These are phyloP conservation scores for Antheraea assamensis DNA, from an alignment of 2,888 invertebrate genomes.

Conservation along the genomic window DNA sequence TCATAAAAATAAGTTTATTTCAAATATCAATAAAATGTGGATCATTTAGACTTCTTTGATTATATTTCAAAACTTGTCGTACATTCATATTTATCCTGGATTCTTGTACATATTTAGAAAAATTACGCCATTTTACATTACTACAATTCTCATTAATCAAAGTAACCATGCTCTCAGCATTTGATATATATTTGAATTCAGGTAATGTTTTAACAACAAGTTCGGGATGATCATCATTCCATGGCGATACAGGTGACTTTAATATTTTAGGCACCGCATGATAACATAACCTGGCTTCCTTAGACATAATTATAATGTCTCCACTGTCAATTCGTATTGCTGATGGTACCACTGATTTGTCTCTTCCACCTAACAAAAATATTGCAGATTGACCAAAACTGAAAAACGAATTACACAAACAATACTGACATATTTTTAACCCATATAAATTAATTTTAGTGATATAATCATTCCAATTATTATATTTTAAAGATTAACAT, in stretches of 20 bases:
- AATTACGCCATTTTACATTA: slow-evolving; percentile 75
- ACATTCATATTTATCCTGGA: slow-evolving; percentile 97
- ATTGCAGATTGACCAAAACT: slow-evolving; percentile 98
- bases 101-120: slow-evolving; percentile 83
- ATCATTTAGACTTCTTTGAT: slow-evolving; percentile 69
- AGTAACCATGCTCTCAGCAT: slow-evolving; percentile 38
- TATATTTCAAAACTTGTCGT: slow-evolving; percentile 90
- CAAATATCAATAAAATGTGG: slow-evolving; percentile 22
- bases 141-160: slow-evolving; percentile 49
- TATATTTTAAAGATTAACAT: background rate
- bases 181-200: slow-evolving; percentile 50
- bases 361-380: slow-evolving; percentile 94
- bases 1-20: background rate
- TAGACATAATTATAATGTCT: slow-evolving; percentile 95
- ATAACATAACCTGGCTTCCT: slow-evolving; percentile 91
- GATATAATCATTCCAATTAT: background rate
- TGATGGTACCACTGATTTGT: slow-evolving; percentile 84
- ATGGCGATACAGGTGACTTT: slow-evolving; percentile 68
- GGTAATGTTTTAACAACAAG: slow-evolving; percentile 24
- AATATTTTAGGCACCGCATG: slow-evolving; percentile 97
- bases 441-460: background rate
- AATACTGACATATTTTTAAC: background rate
- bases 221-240: slow-evolving; percentile 58
- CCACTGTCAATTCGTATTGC: slow-evolving; percentile 92
- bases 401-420: slow-evolving; percentile 42